Evolutionary conservation across 2,888 invertebrate species (phyloP).

Genomic region (Caenorhabditis doughertyi): DNA sequence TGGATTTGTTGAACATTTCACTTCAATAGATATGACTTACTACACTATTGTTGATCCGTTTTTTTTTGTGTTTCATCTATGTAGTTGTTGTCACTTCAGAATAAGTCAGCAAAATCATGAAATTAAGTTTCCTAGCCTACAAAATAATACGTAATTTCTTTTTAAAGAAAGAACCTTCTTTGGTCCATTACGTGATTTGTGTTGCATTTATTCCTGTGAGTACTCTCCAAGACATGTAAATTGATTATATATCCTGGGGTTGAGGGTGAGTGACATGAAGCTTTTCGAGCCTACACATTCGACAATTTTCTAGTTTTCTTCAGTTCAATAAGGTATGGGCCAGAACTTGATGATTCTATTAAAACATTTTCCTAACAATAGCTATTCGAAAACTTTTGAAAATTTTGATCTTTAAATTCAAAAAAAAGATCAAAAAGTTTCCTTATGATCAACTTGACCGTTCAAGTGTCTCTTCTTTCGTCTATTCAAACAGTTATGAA

Average conservation of each 20-base stretch:
- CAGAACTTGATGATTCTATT: not conserved
- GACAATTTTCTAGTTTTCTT: too few relatives aligned
- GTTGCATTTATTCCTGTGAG: not conserved
- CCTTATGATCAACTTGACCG: not conserved
- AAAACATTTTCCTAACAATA: not conserved
- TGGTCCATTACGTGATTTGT: not conserved
- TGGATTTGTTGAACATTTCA: too few relatives aligned
- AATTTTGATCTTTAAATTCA: not conserved
- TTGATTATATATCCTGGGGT: not conserved
- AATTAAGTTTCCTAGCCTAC: not conserved
- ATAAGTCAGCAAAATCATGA: too few relatives aligned
- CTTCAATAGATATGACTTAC: too few relatives aligned
- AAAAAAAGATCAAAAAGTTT: conserved; percentile 14
- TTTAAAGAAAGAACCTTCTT: not conserved
- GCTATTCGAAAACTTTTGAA: too few relatives aligned
- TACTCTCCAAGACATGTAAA: not conserved
- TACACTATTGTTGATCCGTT: too few relatives aligned
- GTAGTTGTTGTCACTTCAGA: too few relatives aligned
- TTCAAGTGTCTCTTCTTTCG: not conserved
- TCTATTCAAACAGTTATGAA: not conserved
- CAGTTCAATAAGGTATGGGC: too few relatives aligned
- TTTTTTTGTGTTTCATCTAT: too few relatives aligned
- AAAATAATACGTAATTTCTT: not conserved
- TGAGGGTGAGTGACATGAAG: too few relatives aligned
- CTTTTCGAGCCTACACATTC: too few relatives aligned